phyloP scores from a whole-genome alignment of 2,797 vertebrate species.

The Spea hammondii region DNA sequence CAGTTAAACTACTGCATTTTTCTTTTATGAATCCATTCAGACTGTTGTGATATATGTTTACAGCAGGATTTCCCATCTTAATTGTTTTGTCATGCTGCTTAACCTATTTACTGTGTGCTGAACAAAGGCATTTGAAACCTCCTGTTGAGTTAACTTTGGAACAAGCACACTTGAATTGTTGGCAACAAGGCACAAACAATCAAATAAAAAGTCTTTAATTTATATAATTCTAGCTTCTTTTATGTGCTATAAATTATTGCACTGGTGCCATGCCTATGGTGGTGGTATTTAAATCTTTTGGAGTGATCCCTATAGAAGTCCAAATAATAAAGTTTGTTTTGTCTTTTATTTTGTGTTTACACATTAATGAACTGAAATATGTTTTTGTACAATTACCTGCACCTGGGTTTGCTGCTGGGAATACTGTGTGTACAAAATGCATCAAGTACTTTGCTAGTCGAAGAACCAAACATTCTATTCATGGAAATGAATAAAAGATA shows the following conservation, averaged over 20 bases:
- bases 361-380: background rate
- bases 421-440: background rate
- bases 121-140: constrained; percentile 25
- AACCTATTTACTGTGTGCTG: constrained; percentile 24
- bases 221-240: constrained; percentile 11
- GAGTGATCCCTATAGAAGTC: background rate
- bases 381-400: background rate
- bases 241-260: constrained; percentile 1
- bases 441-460: background rate
- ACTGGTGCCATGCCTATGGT: background rate
- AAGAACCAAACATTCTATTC: background rate
- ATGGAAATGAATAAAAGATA: too few species aligned
- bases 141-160: constrained; percentile 24
- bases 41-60: constrained; percentile 38
- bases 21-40: constrained; percentile 26
- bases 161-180: constrained; percentile 9
- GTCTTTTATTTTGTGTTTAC: constrained; percentile 1
- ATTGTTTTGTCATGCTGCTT: constrained; percentile 39
- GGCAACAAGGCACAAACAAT: background rate
- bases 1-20: constrained; percentile 31
- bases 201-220: constrained; percentile 11
- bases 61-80: constrained; percentile 31
- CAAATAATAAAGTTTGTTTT: constrained; percentile 10
- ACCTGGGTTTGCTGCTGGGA: background rate
- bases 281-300: background rate